Percentiles rank a stretch among this genome's conserved stretches.
Conservation (phyloP, 2,888 invertebrate genomes). For the Papilio demoleus region DNA sequence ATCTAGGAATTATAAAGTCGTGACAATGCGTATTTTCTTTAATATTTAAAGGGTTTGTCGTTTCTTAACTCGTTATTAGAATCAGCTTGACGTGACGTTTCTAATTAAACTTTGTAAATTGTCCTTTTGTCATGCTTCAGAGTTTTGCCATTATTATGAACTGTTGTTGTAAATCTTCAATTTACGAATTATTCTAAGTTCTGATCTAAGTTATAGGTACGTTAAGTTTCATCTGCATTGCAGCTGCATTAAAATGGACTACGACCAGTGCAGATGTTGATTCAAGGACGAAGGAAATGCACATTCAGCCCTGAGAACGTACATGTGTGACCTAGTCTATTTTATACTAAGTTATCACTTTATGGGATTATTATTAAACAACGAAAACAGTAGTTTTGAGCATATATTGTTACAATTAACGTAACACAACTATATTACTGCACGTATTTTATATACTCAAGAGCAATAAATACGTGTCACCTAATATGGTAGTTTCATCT, state of each 20-base stretch:
- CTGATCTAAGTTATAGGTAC: too few relatives aligned
- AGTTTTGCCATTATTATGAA: constrained; percentile 8
- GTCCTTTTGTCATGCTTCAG: constrained; percentile 9
- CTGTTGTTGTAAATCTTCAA: background rate
- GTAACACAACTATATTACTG: background rate
- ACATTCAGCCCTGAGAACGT: background rate
- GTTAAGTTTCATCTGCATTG: constrained; percentile 15
- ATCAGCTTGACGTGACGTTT: constrained; percentile 68
- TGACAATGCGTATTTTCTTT: constrained; percentile 14
- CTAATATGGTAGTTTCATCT: too few relatives aligned
- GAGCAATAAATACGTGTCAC: too few relatives aligned
- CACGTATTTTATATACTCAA: too few relatives aligned
- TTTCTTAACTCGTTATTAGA: constrained; percentile 47
- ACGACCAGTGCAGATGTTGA: background rate
- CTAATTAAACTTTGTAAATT: constrained; percentile 73
- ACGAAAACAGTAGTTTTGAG: background rate
- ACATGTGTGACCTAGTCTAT: constrained; percentile 3
- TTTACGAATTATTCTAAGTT: too few relatives aligned
- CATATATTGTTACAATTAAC: background rate
- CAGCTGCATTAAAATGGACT: background rate
- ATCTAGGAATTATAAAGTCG: too few relatives aligned
- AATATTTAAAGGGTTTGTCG: constrained; percentile 60
- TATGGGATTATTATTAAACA: background rate
- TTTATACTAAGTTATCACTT: background rate
- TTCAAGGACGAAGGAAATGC: constrained; percentile 14